These are phyloP conservation scores for Eilema depressum DNA, from an alignment of 2,888 invertebrate species.

Conservation along the genomic window DNA sequence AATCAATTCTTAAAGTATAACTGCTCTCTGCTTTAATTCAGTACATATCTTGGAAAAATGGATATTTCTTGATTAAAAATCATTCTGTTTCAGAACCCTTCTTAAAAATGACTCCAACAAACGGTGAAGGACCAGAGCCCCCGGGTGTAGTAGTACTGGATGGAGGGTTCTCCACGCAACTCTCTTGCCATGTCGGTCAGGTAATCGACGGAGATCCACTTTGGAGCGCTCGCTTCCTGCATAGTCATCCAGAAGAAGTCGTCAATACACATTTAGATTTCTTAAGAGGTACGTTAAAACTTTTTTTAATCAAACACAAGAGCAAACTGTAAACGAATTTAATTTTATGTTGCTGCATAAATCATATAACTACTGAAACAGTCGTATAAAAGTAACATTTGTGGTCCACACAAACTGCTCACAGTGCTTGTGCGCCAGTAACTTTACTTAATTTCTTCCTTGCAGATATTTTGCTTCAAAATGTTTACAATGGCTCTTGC, in stretches of 20 bases:
- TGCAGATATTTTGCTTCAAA: constrained; percentile 8
- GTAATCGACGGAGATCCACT: constrained; percentile 94
- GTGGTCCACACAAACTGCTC: constrained; percentile 5
- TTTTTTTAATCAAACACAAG: neutral
- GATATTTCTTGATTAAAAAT: neutral
- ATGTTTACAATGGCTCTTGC: neutral
- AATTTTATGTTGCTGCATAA: constrained; percentile 4
- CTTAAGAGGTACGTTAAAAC: constrained; percentile 87
- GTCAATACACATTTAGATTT: constrained; percentile 94
- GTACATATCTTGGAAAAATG: neutral
- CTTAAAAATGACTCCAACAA: constrained; percentile 71
- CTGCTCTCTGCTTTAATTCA: neutral
- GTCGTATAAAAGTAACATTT: constrained; percentile 8
- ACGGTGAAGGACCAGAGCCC: constrained; percentile 66
- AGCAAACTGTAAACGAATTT: neutral
- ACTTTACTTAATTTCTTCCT: constrained; percentile 9
- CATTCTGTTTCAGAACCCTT: constrained; percentile 28
- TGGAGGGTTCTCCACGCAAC: constrained; percentile 94
- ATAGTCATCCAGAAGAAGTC: constrained; percentile 93
- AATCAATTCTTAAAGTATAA: neutral
- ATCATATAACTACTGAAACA: constrained; percentile 7
- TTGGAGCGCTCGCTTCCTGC: constrained; percentile 95
- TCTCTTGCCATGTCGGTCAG: constrained; percentile 91
- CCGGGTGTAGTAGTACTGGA: constrained; percentile 85
- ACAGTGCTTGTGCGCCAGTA: neutral